Percentiles rank a stretch among this genome's conserved stretches.
Conservation (phyloP, 1,140 invertebrate species). For the Aphidius ervi region DNA sequence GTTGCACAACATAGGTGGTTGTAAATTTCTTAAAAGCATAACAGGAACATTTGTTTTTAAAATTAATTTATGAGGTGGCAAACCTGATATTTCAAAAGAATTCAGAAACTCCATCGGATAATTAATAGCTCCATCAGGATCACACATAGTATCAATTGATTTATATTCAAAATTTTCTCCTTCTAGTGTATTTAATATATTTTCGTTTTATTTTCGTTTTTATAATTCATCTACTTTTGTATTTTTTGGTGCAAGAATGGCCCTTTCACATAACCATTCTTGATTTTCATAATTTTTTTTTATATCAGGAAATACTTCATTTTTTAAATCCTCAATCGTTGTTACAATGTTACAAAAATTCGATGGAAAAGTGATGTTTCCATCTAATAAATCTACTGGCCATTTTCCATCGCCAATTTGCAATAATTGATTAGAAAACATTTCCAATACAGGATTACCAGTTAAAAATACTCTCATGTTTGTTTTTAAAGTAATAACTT, state of each 20-base stretch:
- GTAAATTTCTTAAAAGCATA: constrained; percentile 35
- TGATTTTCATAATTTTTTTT: constrained; percentile 40
- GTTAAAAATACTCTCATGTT: constrained; percentile 45
- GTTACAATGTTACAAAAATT: constrained; percentile 25
- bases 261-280: constrained; percentile 41
- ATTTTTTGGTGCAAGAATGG: constrained; percentile 45
- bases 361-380: constrained; percentile 23
- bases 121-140: constrained; percentile 32
- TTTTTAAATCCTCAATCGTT: constrained; percentile 40
- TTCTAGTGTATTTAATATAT: constrained; percentile 29
- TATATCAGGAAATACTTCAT: constrained; percentile 43
- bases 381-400: constrained; percentile 5
- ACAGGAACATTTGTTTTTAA: constrained; percentile 45
- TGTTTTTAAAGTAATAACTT: constrained; percentile 40
- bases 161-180: constrained; percentile 36
- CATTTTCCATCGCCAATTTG: constrained; percentile 34
- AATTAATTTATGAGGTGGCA: constrained; percentile 39
- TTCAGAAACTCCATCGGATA: constrained; percentile 46
- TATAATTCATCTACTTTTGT: constrained; percentile 39
- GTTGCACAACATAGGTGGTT: constrained; percentile 31
- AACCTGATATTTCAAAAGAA: constrained; percentile 35
- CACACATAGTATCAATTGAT: constrained; percentile 38
- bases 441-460: constrained; percentile 38
- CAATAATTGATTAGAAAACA: constrained; percentile 41
- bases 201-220: constrained; percentile 24